Conservation (phyloP, 1,140 invertebrate genomes). For the Euura lappo region DNA sequence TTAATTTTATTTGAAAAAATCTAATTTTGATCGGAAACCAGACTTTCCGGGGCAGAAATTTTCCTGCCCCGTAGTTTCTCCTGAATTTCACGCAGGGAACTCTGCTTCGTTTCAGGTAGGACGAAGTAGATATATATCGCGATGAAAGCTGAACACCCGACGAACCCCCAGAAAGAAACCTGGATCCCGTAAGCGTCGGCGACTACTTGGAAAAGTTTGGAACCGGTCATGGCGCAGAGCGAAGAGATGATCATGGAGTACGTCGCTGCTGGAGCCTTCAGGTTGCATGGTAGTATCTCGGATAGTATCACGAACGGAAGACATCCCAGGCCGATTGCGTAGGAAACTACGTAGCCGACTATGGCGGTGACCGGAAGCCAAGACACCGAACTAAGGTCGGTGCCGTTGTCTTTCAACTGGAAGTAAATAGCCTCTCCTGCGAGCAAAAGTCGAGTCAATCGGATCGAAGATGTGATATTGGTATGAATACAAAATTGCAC, state of each 20-base stretch:
- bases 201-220: conserved; percentile 71
- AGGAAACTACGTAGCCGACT: conserved; percentile 69
- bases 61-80: no score
- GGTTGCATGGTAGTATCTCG: conserved; percentile 74
- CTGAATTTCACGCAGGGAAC: no score
- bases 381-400: conserved; percentile 45
- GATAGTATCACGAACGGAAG: conserved; percentile 74
- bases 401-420: not conserved
- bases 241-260: conserved; percentile 67
- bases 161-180: conserved; percentile 72
- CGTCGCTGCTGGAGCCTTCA: conserved; percentile 67
- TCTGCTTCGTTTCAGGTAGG: no score
- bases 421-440: not conserved
- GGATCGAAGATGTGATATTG: not conserved
- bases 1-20: not conserved
- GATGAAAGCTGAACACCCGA: conserved; percentile 66
- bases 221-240: conserved; percentile 68
- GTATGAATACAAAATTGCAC: not conserved
- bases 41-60: no score
- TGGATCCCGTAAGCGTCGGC: conserved; percentile 65
- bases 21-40: not conserved
- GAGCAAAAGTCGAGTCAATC: not conserved
- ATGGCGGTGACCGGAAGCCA: conserved; percentile 68
- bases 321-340: conserved; percentile 71
- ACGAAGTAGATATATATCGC: conserved; percentile 34